Conservation (phyloP, 1,140 invertebrate genomes). For the Panagrolaimus sp. region DNA sequence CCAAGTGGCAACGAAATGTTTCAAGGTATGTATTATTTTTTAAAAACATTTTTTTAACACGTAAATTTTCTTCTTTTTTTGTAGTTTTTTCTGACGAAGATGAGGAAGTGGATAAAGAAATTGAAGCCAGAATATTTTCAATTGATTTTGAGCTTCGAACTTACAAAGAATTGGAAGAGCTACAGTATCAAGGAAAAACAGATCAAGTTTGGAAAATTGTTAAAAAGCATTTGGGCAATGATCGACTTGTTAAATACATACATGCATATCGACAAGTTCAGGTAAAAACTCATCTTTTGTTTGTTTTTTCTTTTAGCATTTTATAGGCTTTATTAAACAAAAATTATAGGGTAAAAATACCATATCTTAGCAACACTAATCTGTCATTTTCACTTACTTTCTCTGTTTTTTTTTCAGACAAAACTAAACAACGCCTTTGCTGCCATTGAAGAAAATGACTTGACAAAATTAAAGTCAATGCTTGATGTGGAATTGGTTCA, state of each 20-base stretch:
- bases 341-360: conserved; percentile 15
- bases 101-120: conserved; percentile 35
- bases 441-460: conserved; percentile 50
- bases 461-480: conserved; percentile 33
- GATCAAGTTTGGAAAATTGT: conserved; percentile 54
- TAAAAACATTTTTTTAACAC: not conserved
- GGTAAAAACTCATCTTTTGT: conserved; percentile 33
- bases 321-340: not conserved
- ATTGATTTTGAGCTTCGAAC: conserved; percentile 41
- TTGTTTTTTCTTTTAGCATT: conserved; percentile 4
- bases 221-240: conserved; percentile 51
- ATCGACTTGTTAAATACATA: conserved; percentile 42
- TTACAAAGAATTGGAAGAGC: conserved; percentile 43
- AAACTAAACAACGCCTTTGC: conserved; percentile 34
- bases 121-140: conserved; percentile 39
- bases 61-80: not conserved
- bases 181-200: conserved; percentile 49
- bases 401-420: conserved; percentile 32
- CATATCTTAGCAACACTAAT: conserved; percentile 9
- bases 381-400: not conserved
- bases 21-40: not conserved
- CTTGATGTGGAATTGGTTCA: conserved; percentile 45
- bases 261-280: conserved; percentile 50
- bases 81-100: conserved; percentile 34
- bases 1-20: conserved; percentile 13